Evolutionary conservation across 2,888 invertebrate species (phyloP).

Genomic region (Seira ritae): DNA sequence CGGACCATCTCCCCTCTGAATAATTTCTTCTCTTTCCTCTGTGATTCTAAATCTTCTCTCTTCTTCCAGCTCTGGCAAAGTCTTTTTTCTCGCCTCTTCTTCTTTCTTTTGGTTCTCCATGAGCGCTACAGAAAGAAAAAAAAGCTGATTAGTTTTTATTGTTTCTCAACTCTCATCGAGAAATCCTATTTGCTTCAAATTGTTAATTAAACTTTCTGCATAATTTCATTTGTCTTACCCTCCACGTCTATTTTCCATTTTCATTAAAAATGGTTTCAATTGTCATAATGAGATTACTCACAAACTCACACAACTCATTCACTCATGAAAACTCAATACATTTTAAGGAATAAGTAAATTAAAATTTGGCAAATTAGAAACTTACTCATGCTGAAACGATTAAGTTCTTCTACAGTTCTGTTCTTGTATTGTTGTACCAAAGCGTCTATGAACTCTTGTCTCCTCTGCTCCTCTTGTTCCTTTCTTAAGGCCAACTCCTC

Average conservation of each 20-base stretch:
- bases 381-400: conserved; percentile 54
- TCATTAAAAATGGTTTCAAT: too few species aligned
- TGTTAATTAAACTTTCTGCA: too few species aligned
- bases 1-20: conserved; percentile 54
- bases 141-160: conserved; percentile 23
- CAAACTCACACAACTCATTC: too few species aligned
- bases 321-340: too few species aligned
- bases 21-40: conserved; percentile 52
- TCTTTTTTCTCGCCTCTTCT: conserved; percentile 47
- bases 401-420: conserved; percentile 56
- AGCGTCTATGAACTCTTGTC: conserved; percentile 56
- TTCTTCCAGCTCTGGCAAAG: conserved; percentile 51
- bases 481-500: conserved; percentile 58
- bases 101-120: conserved; percentile 57
- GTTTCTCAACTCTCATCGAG: neutral
- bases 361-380: neutral
- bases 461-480: conserved; percentile 40
- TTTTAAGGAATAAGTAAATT: too few species aligned
- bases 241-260: too few species aligned
- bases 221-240: too few species aligned
- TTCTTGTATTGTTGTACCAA: conserved; percentile 59
- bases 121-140: conserved; percentile 31
- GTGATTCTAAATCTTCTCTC: conserved; percentile 46
- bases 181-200: too few species aligned
- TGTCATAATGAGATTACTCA: too few species aligned